Evolutionary conservation across 2,797 vertebrate species (phyloP).

Genomic region (Sebastes hubbsi): DNA sequence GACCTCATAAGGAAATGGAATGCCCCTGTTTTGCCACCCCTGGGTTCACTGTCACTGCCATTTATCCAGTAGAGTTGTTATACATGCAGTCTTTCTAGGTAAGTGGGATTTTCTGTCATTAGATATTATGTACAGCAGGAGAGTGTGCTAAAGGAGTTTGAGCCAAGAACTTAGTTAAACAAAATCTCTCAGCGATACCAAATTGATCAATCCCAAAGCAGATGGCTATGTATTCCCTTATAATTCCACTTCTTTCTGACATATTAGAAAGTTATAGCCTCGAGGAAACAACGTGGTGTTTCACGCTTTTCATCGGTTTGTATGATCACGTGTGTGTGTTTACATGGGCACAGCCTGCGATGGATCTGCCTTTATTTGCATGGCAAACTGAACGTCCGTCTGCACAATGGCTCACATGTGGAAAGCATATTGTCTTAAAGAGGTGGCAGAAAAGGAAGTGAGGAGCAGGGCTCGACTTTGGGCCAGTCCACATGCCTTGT

Average conservation of each 20-base stretch:
- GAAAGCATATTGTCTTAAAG: conserved; percentile 70
- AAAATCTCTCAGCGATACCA: neutral
- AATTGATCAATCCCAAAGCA: neutral
- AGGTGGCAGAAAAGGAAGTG: conserved; percentile 78
- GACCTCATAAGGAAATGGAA: conserved; percentile 71
- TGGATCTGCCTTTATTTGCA: conserved; percentile 58
- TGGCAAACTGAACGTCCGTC: conserved; percentile 28
- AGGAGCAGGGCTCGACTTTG: conserved; percentile 54
- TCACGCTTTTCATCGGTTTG: conserved; percentile 39
- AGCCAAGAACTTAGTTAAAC: conserved; percentile 1
- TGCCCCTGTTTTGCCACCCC: conserved; percentile 67
- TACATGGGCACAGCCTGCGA: conserved; percentile 22
- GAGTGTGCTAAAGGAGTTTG: conserved; percentile 16
- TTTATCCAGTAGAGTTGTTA: conserved; percentile 64
- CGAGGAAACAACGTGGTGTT: conserved; percentile 35
- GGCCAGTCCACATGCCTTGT: conserved; percentile 69
- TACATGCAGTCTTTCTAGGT: conserved; percentile 63
- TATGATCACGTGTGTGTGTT: conserved; percentile 52
- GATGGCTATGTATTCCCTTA: neutral
- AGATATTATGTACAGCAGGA: conserved; percentile 34
- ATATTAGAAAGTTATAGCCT: neutral
- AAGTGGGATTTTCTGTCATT: conserved; percentile 68
- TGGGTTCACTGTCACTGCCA: conserved; percentile 67
- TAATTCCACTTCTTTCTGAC: neutral
- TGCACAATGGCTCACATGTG: conserved; percentile 64